Percentiles rank a stretch among this genome's conserved stretches.
These are phyloP conservation scores for Stenolophus ochropezus DNA, from an alignment of 2,888 invertebrate genomes.

Conservation along the genomic window DNA sequence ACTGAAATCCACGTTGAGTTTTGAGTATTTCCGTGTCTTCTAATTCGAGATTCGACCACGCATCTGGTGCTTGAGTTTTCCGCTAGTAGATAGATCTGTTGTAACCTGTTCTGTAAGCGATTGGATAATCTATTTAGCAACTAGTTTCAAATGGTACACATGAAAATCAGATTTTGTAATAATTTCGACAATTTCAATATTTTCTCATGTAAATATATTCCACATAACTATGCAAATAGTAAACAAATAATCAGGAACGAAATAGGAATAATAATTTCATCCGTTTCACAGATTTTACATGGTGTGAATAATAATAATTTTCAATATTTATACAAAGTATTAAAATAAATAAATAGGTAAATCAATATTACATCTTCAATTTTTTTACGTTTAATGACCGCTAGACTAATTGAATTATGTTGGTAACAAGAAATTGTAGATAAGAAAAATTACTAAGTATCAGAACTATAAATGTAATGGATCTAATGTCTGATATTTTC, in stretches of 20 bases:
- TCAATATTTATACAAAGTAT: neutral
- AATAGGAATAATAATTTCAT: neutral
- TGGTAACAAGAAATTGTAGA: too few relatives aligned
- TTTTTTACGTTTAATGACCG: too few relatives aligned
- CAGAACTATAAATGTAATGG: too few relatives aligned
- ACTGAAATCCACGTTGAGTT: neutral
- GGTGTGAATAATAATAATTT: neutral
- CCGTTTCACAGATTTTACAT: neutral
- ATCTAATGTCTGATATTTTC: too few relatives aligned
- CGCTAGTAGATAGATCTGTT: neutral
- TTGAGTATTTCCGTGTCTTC: neutral
- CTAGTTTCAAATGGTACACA: neutral
- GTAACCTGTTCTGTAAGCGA: constrained; percentile 11
- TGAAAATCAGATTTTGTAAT: constrained; percentile 37
- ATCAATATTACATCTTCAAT: neutral
- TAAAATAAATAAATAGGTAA: neutral
- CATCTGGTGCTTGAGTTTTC: neutral
- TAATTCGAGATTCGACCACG: neutral
- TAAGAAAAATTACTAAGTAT: too few relatives aligned
- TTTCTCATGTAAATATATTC: neutral
- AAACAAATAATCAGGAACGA: neutral
- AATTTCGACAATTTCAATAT: neutral
- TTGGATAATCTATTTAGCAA: constrained; percentile 29
- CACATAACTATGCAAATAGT: neutral
- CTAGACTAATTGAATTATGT: too few relatives aligned